Percentiles rank a stretch among this genome's conserved stretches.
These are phyloP conservation scores for Chelmon rostratus DNA, from an alignment of 2,797 vertebrate genomes.

Conservation along the genomic window DNA sequence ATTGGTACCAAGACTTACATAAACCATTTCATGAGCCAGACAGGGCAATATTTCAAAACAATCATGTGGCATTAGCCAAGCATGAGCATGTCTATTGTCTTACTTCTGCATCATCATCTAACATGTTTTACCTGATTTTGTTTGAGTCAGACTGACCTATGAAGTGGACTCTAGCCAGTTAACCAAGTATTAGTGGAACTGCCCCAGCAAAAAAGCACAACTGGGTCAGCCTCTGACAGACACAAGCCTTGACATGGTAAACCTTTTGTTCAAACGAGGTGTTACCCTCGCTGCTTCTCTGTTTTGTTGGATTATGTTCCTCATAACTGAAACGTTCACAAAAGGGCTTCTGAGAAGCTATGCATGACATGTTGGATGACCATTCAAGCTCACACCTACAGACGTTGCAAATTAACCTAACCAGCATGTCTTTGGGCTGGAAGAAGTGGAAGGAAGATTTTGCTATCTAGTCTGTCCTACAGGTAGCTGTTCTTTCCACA, in stretches of 20 bases:
- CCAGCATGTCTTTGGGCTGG: too few species aligned
- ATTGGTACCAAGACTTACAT: conserved; percentile 11
- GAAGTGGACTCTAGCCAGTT: not conserved
- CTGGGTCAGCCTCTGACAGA: conserved; percentile 51
- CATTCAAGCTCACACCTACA: too few species aligned
- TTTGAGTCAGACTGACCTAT: conserved; percentile 2
- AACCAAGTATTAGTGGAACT: not conserved
- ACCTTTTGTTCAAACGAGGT: conserved; percentile 53
- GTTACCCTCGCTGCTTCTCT: conserved; percentile 20
- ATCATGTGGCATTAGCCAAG: not conserved
- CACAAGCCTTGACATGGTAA: conserved; percentile 33
- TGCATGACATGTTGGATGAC: not conserved
- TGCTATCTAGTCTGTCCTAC: not conserved
- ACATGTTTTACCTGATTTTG: not conserved
- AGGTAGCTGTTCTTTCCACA: not conserved
- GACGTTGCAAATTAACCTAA: too few species aligned
- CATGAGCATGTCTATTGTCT: not conserved
- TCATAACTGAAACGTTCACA: conserved; percentile 21
- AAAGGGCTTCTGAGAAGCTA: conserved; percentile 36
- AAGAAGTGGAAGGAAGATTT: too few species aligned
- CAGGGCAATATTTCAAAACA: conserved; percentile 15
- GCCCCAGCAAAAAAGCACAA: conserved; percentile 30
- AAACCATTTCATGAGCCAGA: not conserved
- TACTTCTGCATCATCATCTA: not conserved
- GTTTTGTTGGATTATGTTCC: conserved; percentile 40